Evolutionary conservation across 2,797 vertebrate genomes (phyloP), one percentile per base, ranked within the genome.

Genomic region (Gadopsis marmoratus): DNA sequence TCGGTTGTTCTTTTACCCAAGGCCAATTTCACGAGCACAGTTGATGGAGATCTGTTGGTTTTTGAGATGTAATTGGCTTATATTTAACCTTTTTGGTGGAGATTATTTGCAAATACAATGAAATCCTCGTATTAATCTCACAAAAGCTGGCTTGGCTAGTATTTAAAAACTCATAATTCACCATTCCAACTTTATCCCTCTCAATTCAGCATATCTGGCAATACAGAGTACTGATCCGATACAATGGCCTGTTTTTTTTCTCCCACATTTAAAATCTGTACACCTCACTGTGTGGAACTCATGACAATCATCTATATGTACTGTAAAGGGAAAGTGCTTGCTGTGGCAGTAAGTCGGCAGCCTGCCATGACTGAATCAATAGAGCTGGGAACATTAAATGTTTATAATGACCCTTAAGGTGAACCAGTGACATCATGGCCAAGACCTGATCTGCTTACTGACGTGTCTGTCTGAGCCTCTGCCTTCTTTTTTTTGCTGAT

Each of bases 41-140:
- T 73, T 35, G 3, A 45, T 37, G 14, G 26, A 41, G 43, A 59
- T 64, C 1, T 62, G 12, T 60, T 78, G 33, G 7, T 58, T 41
- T 45, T 70, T 58, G 1, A 48, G 41, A 60, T 72, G 16, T 7
- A 53, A 51, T 39, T 78, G 23, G 7, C 19, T 69, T 65, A 16
- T 69, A 72, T n/a, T 17, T 55, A 39, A 17, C 26, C 23, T 45
- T 71, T 45, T 71, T 19, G 14, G 1, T 29, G 11, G 61, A 69
- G 16, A 16, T 58, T 67, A 11, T 65, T 82, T 76, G 56, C 61
- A 81, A 78, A 74, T 71, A 67, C 65, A 72, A 33, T 78, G 4
- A 66, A 70, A 75, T 74, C 77, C 61, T 66, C 71, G 63, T 74
- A n/a, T 77, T 65, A 69, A 59, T 82, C 37, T 72, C 54, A 62